Base-by-base conservation (phyloP, 2,888 invertebrate species). In the Ophion ventricosus region DNA sequence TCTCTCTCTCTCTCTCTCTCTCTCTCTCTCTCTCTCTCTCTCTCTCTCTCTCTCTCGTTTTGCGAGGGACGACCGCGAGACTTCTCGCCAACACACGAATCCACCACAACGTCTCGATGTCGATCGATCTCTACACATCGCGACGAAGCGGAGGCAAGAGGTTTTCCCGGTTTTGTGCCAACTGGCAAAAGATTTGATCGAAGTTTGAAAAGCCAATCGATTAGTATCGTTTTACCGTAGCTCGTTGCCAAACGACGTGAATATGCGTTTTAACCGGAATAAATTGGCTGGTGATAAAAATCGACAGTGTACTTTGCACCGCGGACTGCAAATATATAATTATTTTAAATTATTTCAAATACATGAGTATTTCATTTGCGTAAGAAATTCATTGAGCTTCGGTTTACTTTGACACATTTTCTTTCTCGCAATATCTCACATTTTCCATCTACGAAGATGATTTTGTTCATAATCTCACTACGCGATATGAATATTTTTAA, bases 141-240 rank as follows among this genome's bases (percentile, higher is more conserved):
- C 35, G 23, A 66, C 72, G 7, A 14, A 57, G 1, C 8, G 56
- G 8, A 8, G 23, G 26, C 25, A 8, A 25, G 23, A n/a, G n/a
- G 17, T 40, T 80, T 25, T 40, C 40, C 40, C 73, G 73, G 20
- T 80, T 79, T 78, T 74, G 76, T 83, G 87, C 87, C 87, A 87
- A 85, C 83, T 87, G 87, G 86, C 86, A 85, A 83, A 81, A 78
- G 54, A 83, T 85, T 84, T 80, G 82, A 82, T 86, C 83, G 82
- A 64, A 70, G 80, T 79, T 85, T 67, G 64, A 84, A 75, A 70
- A 82, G 75, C 77, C 74, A 75, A 85, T 86, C 75, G 85, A 86
- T 86, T 80, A 70, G 63, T 67, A 74, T 83, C 74, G 54, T 40
- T 77, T 74, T 56, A 43, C 17, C 56, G 40, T 59, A 49, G 11